Evolutionary conservation across 2,113 vertebrate species (phyloP).

Genomic region (Panthera uncia): DNA sequence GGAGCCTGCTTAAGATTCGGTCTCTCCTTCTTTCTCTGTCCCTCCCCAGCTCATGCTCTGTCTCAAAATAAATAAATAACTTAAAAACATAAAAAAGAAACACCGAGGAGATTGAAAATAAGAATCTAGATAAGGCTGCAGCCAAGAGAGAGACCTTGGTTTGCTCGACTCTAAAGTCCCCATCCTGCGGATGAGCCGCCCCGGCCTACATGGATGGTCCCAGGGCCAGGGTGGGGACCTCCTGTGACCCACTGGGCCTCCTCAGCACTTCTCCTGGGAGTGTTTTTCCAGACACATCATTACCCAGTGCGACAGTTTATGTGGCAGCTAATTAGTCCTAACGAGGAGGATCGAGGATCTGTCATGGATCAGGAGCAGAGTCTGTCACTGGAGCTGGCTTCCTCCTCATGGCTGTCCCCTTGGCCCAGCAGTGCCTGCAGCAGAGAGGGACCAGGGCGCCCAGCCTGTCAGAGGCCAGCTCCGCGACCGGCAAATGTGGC

Average conservation of each 20-base stretch:
- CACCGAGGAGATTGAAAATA: not conserved
- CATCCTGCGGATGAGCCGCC: not conserved
- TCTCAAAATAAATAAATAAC: too few relatives aligned
- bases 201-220: fast-evolving
- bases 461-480: not conserved
- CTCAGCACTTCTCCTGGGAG: not conserved
- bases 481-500: not conserved
- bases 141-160: not conserved
- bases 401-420: not conserved
- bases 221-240: not conserved
- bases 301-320: not conserved
- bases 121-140: not conserved
- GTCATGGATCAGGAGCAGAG: not conserved
- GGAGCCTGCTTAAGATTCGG: too few relatives aligned
- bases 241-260: fast-evolving
- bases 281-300: not conserved
- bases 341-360: not conserved
- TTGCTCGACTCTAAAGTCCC: not conserved
- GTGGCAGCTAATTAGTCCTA: not conserved
- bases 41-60: too few relatives aligned
- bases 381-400: fast-evolving
- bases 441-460: not conserved
- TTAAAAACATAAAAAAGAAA: too few relatives aligned
- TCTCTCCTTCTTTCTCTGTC: too few relatives aligned
- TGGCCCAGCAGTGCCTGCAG: not conserved